A percentile compares a stretch with the other conserved stretches of the same genome.
Evolutionary conservation across 2,888 invertebrate species (phyloP).

Genomic region (Oxytorus armatus): DNA sequence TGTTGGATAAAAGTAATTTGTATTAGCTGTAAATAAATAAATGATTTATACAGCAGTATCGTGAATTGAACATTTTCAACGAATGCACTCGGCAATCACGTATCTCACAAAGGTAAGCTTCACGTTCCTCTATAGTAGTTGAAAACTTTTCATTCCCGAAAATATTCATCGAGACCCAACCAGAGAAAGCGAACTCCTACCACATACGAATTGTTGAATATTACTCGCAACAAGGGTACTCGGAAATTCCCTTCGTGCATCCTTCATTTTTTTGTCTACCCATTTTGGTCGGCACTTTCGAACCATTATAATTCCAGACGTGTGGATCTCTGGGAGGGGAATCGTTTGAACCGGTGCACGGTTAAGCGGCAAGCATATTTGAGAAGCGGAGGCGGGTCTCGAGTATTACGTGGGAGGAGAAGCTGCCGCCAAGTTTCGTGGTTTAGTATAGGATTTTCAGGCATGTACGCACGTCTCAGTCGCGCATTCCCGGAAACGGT

Average conservation of each 20-base stretch:
- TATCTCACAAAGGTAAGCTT: neutral
- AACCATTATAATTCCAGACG: neutral
- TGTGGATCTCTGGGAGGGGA: neutral
- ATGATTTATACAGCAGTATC: neutral
- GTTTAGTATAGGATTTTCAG: conserved; percentile 38
- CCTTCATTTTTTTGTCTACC: neutral
- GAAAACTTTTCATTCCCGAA: neutral
- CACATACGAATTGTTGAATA: conserved; percentile 1
- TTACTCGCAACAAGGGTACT: neutral
- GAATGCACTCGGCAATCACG: neutral
- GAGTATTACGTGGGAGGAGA: conserved; percentile 11
- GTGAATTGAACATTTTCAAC: too few species aligned
- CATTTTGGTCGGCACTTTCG: neutral
- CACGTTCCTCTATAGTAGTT: neutral
- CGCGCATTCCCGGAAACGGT: conserved; percentile 25
- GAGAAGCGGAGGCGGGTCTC: neutral
- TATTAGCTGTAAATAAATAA: neutral
- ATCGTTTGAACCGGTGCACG: neutral
- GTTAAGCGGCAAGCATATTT: conserved; percentile 24
- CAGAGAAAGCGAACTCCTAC: neutral
- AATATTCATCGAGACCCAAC: neutral
- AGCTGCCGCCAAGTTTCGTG: conserved; percentile 36
- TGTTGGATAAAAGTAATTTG: neutral
- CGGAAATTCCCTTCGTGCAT: neutral
- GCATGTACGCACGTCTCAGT: conserved; percentile 29